phyloP scores from a whole-genome alignment of 2,113 vertebrate species.

The Turnix velox region DNA sequence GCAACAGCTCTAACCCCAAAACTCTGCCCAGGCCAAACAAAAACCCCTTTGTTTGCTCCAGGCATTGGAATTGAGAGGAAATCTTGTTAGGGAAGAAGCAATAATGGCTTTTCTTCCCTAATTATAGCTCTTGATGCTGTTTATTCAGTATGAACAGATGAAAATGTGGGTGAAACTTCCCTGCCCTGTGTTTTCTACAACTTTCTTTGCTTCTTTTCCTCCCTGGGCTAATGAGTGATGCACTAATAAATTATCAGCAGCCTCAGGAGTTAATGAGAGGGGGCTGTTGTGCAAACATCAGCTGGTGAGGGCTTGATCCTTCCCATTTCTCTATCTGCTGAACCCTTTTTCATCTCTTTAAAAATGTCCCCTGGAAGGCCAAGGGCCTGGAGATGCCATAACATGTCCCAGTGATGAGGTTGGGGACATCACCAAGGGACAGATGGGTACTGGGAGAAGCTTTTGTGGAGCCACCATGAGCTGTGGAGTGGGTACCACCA shows the following conservation, averaged over 20 bases:
- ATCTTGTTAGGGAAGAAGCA: not conserved
- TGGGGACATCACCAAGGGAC: not conserved
- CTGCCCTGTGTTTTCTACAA: not conserved
- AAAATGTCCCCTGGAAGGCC: not conserved
- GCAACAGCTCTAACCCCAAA: not conserved
- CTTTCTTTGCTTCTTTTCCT: not conserved
- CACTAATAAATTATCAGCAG: not conserved
- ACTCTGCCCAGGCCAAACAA: not conserved
- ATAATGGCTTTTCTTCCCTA: slow-evolving; percentile 18
- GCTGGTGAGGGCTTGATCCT: not conserved
- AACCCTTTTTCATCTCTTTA: not conserved
- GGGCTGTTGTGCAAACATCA: not conserved
- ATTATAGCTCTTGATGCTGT: slow-evolving; percentile 38
- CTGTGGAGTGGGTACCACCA: not conserved
- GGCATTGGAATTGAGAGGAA: not conserved
- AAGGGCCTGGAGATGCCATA: not conserved
- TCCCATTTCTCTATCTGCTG: not conserved
- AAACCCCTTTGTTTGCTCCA: slow-evolving; percentile 3
- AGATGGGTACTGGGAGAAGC: not conserved
- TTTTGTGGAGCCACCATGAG: not conserved
- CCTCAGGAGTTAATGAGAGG: not conserved
- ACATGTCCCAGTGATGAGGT: fast-evolving
- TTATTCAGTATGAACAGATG: not conserved
- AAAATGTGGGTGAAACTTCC: not conserved
- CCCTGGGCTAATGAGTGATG: not conserved